Evolutionary conservation across 2,797 vertebrate genomes (phyloP).

Genomic region (Uromys caudimaculatus): DNA sequence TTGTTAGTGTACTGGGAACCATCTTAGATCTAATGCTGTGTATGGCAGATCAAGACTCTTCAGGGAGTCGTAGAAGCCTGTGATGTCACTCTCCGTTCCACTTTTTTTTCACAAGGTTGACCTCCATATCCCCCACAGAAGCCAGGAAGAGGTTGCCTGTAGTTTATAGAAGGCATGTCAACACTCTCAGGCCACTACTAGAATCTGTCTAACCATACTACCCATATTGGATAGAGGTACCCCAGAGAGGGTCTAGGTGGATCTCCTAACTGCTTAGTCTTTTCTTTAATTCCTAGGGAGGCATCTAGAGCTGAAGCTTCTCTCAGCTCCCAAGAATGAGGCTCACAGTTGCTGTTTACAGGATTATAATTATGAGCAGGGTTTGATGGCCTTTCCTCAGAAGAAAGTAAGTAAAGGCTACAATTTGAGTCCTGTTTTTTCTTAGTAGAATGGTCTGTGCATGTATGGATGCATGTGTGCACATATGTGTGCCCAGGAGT

Average conservation of each 20-base stretch:
- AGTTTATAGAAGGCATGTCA: neutral
- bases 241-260: neutral
- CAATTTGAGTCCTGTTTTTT: neutral
- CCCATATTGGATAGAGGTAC: neutral
- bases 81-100: neutral
- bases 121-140: neutral
- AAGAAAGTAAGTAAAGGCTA: neutral
- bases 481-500: too few species aligned
- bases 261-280: neutral
- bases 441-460: neutral
- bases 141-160: neutral
- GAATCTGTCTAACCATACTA: neutral
- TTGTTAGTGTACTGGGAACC: neutral
- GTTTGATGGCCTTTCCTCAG: neutral
- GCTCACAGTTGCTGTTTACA: neutral
- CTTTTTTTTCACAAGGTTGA: neutral
- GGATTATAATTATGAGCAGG: neutral
- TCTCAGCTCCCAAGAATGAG: accelerated
- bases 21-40: neutral
- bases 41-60: neutral
- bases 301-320: neutral
- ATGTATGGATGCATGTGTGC: neutral
- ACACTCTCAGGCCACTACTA: neutral
- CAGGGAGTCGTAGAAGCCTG: neutral
- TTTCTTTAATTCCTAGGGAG: neutral